Evolutionary conservation across 2,888 invertebrate species (phyloP), one percentile per base, ranked within the genome.

Genomic region (Gandaritis pyraliata): DNA sequence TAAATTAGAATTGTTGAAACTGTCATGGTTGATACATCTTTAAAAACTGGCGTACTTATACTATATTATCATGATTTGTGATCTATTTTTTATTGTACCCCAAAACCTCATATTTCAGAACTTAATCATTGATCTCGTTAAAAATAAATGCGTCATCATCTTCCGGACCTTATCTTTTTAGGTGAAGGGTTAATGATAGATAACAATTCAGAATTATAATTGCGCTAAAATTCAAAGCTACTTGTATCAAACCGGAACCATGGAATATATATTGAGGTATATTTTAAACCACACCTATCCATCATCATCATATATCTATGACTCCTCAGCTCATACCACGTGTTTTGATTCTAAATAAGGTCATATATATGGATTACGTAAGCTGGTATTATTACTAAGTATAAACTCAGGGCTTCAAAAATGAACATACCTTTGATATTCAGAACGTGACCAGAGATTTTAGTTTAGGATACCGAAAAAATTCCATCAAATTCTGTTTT

Each of bases 371-470:
- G 49, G 54, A 61, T 70, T 70, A 66, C 68, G 66, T 70, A 65
- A 70, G 54, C 65, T 12, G 13, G 1, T 65, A 68, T 65, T 66
- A 68, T 70, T 68, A 65, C 50, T 41, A 45, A 62, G 61, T 51
- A 61, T 61, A 65, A 54, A 51, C 41, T 54, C 43, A 60, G 66
- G 54, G 64, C 61, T 58, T 55, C 58, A 52, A 53, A 63, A 33
- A 23, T 15, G 13, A 16, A 33, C 43, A 29, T 39, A 53, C 43
- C 39, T 58, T 57, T 41, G 43, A 15, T 50, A 69, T 59, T 63
- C 55, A 54, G 49, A 68, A 69, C 69, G 68, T 71, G 71, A 71
- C 69, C 61, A 39, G 68, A 61, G 62, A 62, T 68, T 65, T 58
- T 16, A 62, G 61, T 65, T 70, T 58, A 52, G 58, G 48, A 54